Conservation (phyloP, 2,113 vertebrate species). For the Clarias batrachus region DNA sequence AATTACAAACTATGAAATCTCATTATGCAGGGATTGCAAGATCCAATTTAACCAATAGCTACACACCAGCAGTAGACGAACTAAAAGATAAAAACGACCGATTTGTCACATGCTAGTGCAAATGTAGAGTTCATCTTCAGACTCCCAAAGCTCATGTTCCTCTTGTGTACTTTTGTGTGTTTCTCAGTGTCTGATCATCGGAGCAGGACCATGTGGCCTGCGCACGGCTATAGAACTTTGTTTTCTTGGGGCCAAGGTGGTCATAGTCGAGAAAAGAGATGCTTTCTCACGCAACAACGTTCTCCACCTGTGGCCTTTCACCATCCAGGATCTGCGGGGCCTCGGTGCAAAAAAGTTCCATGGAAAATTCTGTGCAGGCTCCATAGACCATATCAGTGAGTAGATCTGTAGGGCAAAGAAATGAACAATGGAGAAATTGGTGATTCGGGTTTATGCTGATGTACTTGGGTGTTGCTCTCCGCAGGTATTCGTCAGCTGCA, state of each 20-base stretch:
- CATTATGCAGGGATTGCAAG: neutral
- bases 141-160: neutral
- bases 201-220: conserved; percentile 94
- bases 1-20: too few relatives aligned
- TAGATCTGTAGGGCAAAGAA: conserved; percentile 41
- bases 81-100: too few relatives aligned
- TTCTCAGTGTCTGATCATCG: conserved; percentile 94
- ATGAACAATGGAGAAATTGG: neutral
- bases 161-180: neutral
- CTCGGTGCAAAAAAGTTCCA: conserved; percentile 98
- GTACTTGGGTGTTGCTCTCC: conserved; percentile 6
- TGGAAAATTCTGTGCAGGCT: conserved; percentile 96
- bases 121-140: neutral
- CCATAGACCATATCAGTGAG: conserved; percentile 99
- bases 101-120: neutral
- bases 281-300: conserved; percentile 97
- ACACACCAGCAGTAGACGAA: neutral
- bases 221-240: conserved; percentile 94
- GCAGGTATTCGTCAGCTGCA: conserved; percentile 98
- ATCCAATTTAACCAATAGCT: neutral
- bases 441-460: neutral
- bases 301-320: conserved; percentile 95
- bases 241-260: conserved; percentile 93
- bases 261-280: conserved; percentile 94
- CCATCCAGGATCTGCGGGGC: conserved; percentile 92